Conservation (phyloP, 1,140 invertebrate species). For the Neodiprion fabricii region DNA sequence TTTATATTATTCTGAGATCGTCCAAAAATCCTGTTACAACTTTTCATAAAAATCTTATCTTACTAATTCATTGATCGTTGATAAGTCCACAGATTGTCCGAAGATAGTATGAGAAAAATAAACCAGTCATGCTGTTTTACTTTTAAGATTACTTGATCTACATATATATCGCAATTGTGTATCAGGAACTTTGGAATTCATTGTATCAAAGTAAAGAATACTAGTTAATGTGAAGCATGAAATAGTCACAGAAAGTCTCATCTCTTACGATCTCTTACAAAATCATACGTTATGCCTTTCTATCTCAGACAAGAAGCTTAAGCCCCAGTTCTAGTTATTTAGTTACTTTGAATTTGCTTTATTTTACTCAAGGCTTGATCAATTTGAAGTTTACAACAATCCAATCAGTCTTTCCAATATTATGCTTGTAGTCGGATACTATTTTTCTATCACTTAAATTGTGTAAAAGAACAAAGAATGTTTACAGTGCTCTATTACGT, state of each 20-base stretch:
- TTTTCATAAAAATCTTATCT: not conserved
- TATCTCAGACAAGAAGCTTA: not conserved
- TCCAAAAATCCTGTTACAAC: not conserved
- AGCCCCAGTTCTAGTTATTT: no score
- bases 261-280: no score
- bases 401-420: slow-evolving; percentile 3
- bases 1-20: not conserved
- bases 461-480: not conserved
- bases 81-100: not conserved
- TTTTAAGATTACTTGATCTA: not conserved
- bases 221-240: not conserved
- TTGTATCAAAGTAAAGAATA: not conserved
- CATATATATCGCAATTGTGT: not conserved
- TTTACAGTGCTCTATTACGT: not conserved
- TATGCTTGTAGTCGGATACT: no score
- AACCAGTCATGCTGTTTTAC: not conserved
- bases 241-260: no score
- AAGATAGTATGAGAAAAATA: not conserved
- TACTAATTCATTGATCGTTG: not conserved
- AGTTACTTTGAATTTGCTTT: not conserved
- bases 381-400: not conserved
- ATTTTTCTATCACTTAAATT: not conserved
- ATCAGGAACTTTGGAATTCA: not conserved
- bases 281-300: not conserved
- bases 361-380: not conserved